phyloP scores from a whole-genome alignment of 1,140 invertebrate species.

The Lysiphlebus fabarum region DNA sequence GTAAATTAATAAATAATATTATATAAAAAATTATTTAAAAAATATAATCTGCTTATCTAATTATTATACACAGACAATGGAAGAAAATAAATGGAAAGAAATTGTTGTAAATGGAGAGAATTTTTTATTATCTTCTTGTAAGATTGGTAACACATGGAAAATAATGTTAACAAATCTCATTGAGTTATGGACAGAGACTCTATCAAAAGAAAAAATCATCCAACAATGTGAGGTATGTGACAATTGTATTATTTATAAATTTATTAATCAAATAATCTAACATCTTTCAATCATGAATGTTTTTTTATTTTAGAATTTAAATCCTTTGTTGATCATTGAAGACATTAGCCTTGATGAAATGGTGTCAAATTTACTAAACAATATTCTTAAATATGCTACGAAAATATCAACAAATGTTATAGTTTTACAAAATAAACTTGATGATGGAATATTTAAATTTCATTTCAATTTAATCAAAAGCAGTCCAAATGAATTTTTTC shows the following conservation, averaged over 20 bases:
- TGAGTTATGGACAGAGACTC: constrained; percentile 38
- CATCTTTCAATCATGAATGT: constrained; percentile 7
- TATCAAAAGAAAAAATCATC: constrained; percentile 33
- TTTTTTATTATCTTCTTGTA: constrained; percentile 32
- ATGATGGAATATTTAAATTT: constrained; percentile 40
- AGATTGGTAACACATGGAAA: constrained; percentile 29
- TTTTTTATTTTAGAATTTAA: constrained; percentile 35
- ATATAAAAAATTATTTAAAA: too few relatives aligned
- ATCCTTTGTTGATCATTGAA: constrained; percentile 36
- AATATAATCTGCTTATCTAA: too few relatives aligned
- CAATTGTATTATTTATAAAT: constrained; percentile 11
- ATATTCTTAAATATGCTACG: constrained; percentile 31
- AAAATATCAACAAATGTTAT: constrained; percentile 29
- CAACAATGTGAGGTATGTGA: constrained; percentile 38
- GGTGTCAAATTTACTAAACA: constrained; percentile 32
- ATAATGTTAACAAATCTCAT: constrained; percentile 39
- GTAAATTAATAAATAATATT: too few relatives aligned
- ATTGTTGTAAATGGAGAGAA: constrained; percentile 30
- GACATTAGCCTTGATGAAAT: constrained; percentile 29
- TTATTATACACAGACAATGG: neutral
- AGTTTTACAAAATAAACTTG: constrained; percentile 31
- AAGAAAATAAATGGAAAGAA: constrained; percentile 26
- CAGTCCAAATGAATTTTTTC: constrained; percentile 34
- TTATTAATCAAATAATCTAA: constrained; percentile 5
- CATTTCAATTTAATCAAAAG: constrained; percentile 36